Evolutionary conservation across 2,888 invertebrate species (phyloP).

Genomic region (Lucinisca nassula): DNA sequence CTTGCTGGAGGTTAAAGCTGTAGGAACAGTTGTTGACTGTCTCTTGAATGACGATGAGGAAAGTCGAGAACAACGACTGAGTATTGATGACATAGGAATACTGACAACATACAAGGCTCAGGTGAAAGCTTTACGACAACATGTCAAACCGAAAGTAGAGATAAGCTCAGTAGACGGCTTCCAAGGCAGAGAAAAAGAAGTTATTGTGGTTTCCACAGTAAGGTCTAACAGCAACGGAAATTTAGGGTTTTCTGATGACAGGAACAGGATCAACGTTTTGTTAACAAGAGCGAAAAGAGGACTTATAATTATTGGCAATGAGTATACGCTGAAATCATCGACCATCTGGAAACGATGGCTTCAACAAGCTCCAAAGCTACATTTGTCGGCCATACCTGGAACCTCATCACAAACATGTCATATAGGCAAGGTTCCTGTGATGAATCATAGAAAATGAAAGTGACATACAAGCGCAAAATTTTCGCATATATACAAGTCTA

Average conservation of each 20-base stretch:
- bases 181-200: conserved; percentile 67
- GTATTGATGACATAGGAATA: conserved; percentile 44
- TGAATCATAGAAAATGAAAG: no score
- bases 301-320: conserved; percentile 58
- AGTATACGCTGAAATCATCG: conserved; percentile 26
- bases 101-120: conserved; percentile 61
- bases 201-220: conserved; percentile 61
- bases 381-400: no score
- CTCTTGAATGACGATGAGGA: conserved; percentile 44
- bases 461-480: no score
- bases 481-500: no score
- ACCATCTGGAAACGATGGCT: conserved; percentile 54
- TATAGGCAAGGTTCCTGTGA: no score
- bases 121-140: conserved; percentile 27
- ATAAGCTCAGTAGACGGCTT: conserved; percentile 63
- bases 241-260: conserved; percentile 59
- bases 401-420: no score
- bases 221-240: conserved; percentile 40
- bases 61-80: conserved; percentile 27
- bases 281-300: conserved; percentile 64
- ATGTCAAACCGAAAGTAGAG: conserved; percentile 25
- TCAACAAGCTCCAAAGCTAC: not conserved
- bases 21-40: conserved; percentile 35
- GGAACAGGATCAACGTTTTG: conserved; percentile 58
- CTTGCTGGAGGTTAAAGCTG: conserved; percentile 35